A percentile compares a stretch with the other conserved stretches of the same genome.
These are phyloP conservation scores for Rallus crepitans DNA, from an alignment of 2,797 vertebrate genomes.

Conservation along the genomic window DNA sequence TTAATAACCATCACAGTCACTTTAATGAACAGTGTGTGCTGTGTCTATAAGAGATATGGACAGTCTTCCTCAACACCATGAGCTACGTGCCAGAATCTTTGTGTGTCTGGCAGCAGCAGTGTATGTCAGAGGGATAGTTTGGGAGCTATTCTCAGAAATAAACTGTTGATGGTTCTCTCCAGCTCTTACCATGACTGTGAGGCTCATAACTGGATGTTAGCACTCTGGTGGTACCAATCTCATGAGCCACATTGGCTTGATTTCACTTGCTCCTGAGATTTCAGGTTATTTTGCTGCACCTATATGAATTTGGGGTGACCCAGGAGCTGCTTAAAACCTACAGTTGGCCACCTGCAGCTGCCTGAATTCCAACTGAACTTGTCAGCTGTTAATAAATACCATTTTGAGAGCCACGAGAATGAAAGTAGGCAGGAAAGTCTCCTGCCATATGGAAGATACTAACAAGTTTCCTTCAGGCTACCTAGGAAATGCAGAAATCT, in stretches of 20 bases:
- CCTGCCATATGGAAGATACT: neutral
- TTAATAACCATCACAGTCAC: neutral
- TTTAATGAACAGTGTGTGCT: neutral
- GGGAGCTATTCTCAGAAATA: neutral
- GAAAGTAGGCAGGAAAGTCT: neutral
- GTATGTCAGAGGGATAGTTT: accelerated
- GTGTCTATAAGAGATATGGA: neutral
- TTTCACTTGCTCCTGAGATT: neutral
- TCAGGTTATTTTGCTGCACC: neutral
- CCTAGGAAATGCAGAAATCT: neutral
- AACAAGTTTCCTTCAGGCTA: neutral
- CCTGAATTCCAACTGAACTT: neutral
- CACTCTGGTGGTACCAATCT: neutral
- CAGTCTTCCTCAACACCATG: neutral
- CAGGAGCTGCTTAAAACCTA: neutral
- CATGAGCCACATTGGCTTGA: neutral
- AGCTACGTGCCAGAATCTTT: neutral
- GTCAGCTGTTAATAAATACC: neutral
- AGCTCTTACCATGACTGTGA: neutral
- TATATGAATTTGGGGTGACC: neutral
- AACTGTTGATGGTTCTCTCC: neutral
- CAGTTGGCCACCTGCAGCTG: neutral
- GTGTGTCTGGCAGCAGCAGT: neutral
- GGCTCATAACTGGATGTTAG: neutral
- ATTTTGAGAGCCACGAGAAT: neutral